A percentile compares a stretch with the other conserved stretches of the same genome.
phyloP scores from a whole-genome alignment of 2,113 vertebrate species.

The Numenius arquata region DNA sequence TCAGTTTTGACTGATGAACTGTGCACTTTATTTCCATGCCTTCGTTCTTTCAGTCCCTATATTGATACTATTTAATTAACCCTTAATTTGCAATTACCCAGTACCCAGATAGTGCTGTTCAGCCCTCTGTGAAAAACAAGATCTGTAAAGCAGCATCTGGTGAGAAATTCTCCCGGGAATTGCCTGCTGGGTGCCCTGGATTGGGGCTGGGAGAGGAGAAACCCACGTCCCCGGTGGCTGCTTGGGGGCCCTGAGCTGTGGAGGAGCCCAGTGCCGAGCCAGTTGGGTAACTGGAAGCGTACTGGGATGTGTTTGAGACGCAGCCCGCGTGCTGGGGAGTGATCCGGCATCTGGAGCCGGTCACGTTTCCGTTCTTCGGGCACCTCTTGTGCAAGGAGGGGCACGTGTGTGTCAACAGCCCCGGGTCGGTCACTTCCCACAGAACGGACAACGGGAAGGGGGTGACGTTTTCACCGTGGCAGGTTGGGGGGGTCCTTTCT shows the following conservation, averaged over 20 bases:
- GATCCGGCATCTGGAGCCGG: neutral
- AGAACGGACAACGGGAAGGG: fast-evolving
- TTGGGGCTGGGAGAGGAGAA: neutral
- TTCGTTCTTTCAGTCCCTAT: neutral
- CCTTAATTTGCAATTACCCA: neutral
- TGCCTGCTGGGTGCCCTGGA: neutral
- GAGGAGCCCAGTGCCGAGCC: neutral
- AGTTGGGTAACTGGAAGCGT: fast-evolving
- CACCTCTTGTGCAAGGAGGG: neutral
- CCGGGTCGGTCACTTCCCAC: fast-evolving
- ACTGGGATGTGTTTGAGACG: neutral
- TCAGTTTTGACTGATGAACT: slow-evolving; percentile 19
- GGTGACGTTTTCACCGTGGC: fast-evolving
- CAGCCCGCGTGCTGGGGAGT: fast-evolving
- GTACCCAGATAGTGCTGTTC: neutral
- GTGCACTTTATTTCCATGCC: neutral
- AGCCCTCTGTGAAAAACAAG: neutral
- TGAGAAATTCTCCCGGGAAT: neutral
- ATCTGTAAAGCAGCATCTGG: neutral
- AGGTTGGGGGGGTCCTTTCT: neutral
- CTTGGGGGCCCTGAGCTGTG: neutral
- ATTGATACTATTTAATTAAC: slow-evolving; percentile 15
- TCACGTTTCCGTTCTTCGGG: neutral
- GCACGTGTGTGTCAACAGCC: neutral
- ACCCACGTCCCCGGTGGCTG: fast-evolving